phyloP scores from a whole-genome alignment of 2,888 invertebrate species.

The Lepidochitona cinerea region DNA sequence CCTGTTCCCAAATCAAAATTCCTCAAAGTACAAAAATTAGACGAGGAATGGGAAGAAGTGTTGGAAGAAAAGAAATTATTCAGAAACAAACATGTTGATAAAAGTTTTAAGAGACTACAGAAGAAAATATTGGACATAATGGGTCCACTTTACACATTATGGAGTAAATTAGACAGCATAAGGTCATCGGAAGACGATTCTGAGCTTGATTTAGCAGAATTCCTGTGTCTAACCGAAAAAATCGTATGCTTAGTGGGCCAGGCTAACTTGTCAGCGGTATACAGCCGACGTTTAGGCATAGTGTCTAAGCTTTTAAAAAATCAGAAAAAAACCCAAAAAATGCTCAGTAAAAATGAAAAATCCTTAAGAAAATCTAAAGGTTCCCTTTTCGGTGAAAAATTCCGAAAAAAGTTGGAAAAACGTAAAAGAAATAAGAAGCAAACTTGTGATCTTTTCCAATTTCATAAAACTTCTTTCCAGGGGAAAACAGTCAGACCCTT shows the following conservation, averaged over 20 bases:
- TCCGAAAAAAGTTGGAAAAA: slow-evolving; percentile 1
- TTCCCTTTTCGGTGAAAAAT: slow-evolving; percentile 1
- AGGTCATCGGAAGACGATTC: neutral
- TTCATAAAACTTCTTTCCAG: neutral
- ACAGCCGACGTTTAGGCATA: neutral
- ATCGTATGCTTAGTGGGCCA: slow-evolving; percentile 11
- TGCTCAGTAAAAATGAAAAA: neutral
- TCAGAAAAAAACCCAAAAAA: slow-evolving; percentile 3
- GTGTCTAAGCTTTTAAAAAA: slow-evolving; percentile 6
- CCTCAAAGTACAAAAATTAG: neutral
- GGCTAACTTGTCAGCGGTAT: neutral
- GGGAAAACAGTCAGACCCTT: too few species aligned
- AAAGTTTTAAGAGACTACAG: slow-evolving; percentile 4
- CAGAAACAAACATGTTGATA: neutral
- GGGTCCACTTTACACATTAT: slow-evolving; percentile 8
- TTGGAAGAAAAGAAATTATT: neutral
- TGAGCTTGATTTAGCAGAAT: neutral
- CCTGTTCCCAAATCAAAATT: neutral
- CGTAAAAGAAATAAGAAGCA: neutral
- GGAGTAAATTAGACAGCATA: slow-evolving; percentile 5
- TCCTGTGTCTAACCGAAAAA: slow-evolving; percentile 9
- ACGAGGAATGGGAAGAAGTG: slow-evolving; percentile 14
- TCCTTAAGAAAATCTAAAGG: neutral
- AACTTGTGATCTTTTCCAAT: neutral
- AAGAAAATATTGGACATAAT: neutral